phyloP scores from a whole-genome alignment of 2,797 vertebrate genomes.

The Eutrigla gurnardus region DNA sequence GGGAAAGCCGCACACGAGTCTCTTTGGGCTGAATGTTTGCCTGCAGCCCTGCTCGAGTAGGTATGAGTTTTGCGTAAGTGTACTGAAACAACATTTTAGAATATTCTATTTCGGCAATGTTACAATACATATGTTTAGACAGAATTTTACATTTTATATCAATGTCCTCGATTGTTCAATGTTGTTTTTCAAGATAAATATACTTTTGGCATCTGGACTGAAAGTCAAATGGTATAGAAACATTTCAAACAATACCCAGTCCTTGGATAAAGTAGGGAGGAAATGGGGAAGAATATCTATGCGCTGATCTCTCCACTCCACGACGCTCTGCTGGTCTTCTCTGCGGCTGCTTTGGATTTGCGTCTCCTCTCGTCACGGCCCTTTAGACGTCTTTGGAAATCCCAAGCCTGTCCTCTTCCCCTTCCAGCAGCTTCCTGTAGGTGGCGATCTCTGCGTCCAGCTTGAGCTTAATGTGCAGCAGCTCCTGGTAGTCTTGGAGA shows the following conservation, averaged over 20 bases:
- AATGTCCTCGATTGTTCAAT: not conserved
- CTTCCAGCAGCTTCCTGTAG: constrained; percentile 89
- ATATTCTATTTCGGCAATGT: not conserved
- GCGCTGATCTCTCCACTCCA: constrained; percentile 33
- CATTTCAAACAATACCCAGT: constrained; percentile 26
- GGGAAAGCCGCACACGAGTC: not conserved
- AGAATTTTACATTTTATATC: not conserved
- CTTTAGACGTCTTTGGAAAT: constrained; percentile 74
- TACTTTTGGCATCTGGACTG: not conserved
- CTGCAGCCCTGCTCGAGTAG: not conserved
- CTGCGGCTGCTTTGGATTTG: constrained; percentile 23
- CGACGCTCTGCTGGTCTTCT: constrained; percentile 30
- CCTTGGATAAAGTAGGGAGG: not conserved
- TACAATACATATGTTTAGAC: not conserved
- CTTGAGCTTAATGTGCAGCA: constrained; percentile 84
- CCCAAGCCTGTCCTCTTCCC: constrained; percentile 86
- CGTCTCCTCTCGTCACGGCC: constrained; percentile 20
- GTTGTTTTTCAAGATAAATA: not conserved
- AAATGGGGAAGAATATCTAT: constrained; percentile 20
- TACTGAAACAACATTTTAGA: not conserved
- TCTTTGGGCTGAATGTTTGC: not conserved
- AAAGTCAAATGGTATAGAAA: not conserved
- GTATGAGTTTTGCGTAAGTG: not conserved
- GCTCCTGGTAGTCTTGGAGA: constrained; percentile 82
- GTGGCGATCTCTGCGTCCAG: constrained; percentile 87